phyloP scores from a whole-genome alignment of 1,140 invertebrate species.

The Drosophila aff. region DNA sequence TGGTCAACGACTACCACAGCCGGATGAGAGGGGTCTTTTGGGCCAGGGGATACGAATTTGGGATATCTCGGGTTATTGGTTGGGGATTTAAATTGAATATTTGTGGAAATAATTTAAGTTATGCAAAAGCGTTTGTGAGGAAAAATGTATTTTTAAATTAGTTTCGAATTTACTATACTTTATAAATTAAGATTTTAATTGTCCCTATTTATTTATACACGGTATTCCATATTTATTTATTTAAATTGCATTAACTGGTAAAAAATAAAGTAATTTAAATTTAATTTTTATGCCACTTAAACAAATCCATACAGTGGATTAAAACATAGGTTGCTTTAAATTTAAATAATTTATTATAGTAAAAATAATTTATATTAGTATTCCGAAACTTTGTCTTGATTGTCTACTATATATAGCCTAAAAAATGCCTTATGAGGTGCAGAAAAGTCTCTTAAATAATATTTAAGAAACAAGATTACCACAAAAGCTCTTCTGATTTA shows the following conservation, averaged over 20 bases:
- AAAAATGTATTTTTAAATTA: not conserved
- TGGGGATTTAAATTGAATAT: not conserved
- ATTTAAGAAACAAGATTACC: too few species aligned
- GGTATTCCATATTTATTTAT: not conserved
- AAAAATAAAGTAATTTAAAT: too few species aligned
- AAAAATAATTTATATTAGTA: too few species aligned
- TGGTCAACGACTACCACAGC: conserved; percentile 69
- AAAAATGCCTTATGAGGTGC: not conserved
- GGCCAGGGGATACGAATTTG: not conserved
- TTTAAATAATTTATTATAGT: too few species aligned
- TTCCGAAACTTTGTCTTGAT: not conserved
- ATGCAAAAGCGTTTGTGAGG: not conserved
- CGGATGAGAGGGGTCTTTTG: not conserved
- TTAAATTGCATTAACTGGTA: not conserved
- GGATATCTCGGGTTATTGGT: not conserved
- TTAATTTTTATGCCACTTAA: too few species aligned
- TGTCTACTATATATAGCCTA: not conserved
- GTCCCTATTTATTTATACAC: too few species aligned
- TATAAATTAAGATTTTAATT: too few species aligned
- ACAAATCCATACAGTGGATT: too few species aligned
- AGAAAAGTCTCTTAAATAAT: not conserved
- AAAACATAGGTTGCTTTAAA: too few species aligned
- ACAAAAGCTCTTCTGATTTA: too few species aligned
- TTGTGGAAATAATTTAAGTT: too few species aligned
- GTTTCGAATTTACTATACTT: not conserved